These are phyloP conservation scores for Thalassoma bifasciatum DNA, from an alignment of 2,113 vertebrate genomes.

Conservation along the genomic window DNA sequence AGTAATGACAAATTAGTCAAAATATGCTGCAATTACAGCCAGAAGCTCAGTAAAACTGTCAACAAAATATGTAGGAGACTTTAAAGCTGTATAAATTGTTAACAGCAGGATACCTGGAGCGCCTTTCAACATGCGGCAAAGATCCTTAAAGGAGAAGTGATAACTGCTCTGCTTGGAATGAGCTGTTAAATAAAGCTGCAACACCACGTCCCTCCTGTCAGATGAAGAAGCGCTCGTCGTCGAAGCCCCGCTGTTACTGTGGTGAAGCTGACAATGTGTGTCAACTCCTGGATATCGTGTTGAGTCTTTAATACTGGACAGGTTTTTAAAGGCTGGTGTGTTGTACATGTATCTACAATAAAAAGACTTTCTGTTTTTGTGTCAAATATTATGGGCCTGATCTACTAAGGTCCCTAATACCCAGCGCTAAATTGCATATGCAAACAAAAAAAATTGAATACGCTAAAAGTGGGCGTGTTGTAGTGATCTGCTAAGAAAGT, in stretches of 20 bases:
- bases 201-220: not conserved
- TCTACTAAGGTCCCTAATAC: too few species aligned
- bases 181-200: not conserved
- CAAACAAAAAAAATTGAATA: too few species aligned
- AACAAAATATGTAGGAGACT: not conserved
- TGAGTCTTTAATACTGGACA: not conserved
- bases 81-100: not conserved
- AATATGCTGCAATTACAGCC: not conserved
- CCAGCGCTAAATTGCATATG: too few species aligned
- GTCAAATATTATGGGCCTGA: not conserved
- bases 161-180: not conserved
- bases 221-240: not conserved
- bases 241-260: not conserved
- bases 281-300: not conserved
- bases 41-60: not conserved
- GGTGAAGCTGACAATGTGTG: not conserved
- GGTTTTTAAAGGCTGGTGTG: not conserved
- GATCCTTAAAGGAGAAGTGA: not conserved
- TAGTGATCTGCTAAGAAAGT: too few species aligned
- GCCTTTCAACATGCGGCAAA: not conserved
- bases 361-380: too few species aligned
- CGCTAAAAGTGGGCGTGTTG: too few species aligned
- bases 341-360: not conserved
- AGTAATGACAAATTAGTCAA: not conserved
- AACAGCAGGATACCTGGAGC: not conserved